phyloP scores from a whole-genome alignment of 2,888 invertebrate genomes.

The Tachystola acroxantha region DNA sequence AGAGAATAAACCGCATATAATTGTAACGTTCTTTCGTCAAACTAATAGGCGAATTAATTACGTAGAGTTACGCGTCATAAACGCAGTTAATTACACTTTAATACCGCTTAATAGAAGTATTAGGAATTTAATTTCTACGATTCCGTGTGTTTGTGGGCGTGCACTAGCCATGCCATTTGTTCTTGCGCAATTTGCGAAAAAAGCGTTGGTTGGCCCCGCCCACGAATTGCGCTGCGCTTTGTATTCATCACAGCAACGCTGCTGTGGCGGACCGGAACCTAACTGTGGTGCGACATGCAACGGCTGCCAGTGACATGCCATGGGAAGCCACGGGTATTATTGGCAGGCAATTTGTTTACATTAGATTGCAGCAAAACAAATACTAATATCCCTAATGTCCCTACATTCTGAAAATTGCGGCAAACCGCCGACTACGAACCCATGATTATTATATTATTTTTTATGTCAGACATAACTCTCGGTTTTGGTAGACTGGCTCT shows the following conservation, averaged over 20 bases:
- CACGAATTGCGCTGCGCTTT: constrained; percentile 28
- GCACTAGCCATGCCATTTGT: constrained; percentile 41
- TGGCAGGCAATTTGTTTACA: neutral
- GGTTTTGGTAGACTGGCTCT: too few relatives aligned
- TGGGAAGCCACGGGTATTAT: neutral
- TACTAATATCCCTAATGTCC: too few relatives aligned
- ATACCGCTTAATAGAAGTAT: constrained; percentile 26
- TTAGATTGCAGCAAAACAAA: neutral
- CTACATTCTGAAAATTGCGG: neutral
- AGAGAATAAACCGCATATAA: too few relatives aligned
- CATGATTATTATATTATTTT: too few relatives aligned
- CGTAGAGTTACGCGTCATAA: constrained; percentile 9
- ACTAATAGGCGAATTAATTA: too few relatives aligned
- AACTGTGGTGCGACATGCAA: constrained; percentile 47
- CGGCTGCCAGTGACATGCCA: constrained; percentile 22
- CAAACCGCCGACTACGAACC: too few relatives aligned
- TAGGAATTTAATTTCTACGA: constrained; percentile 33
- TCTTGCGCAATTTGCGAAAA: constrained; percentile 45
- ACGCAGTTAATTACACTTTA: constrained; percentile 13
- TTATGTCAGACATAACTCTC: too few relatives aligned
- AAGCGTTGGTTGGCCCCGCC: constrained; percentile 37
- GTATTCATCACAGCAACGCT: constrained; percentile 33
- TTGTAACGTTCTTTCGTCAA: too few relatives aligned
- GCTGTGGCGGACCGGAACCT: constrained; percentile 28
- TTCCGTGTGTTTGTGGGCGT: constrained; percentile 39